Evolutionary conservation across 2,797 vertebrate species (phyloP).

Genomic region (Apogon talboti): DNA sequence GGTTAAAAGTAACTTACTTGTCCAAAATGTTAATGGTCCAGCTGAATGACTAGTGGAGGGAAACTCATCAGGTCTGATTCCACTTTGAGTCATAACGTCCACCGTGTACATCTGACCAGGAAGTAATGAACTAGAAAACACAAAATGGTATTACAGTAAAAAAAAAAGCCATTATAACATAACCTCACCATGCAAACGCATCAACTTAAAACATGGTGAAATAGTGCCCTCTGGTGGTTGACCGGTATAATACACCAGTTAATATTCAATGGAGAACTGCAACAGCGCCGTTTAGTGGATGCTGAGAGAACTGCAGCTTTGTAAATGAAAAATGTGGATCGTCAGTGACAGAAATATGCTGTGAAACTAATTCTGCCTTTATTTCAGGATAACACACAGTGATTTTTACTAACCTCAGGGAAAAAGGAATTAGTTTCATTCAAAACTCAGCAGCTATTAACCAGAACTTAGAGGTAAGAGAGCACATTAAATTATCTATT

Average conservation of each 20-base stretch:
- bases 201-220: background rate
- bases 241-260: background rate
- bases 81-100: slow-evolving; percentile 89
- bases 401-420: no score
- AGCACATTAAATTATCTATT: no score
- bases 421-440: no score
- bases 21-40: slow-evolving; percentile 89
- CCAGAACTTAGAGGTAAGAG: no score
- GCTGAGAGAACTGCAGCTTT: slow-evolving; percentile 8
- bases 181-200: background rate
- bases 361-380: no score
- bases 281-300: slow-evolving; percentile 51
- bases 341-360: background rate
- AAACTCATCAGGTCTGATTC: slow-evolving; percentile 85
- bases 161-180: background rate
- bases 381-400: no score
- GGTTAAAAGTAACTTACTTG: slow-evolving; percentile 83
- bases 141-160: slow-evolving; percentile 30
- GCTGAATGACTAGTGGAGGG: slow-evolving; percentile 90
- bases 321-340: background rate
- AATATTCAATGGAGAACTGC: background rate
- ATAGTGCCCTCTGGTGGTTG: slow-evolving; percentile 47
- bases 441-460: no score
- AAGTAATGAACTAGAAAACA: slow-evolving; percentile 86
- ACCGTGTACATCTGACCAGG: slow-evolving; percentile 91